Base-by-base conservation (phyloP, 2,797 vertebrate genomes). In the Sciaenops ocellatus region DNA sequence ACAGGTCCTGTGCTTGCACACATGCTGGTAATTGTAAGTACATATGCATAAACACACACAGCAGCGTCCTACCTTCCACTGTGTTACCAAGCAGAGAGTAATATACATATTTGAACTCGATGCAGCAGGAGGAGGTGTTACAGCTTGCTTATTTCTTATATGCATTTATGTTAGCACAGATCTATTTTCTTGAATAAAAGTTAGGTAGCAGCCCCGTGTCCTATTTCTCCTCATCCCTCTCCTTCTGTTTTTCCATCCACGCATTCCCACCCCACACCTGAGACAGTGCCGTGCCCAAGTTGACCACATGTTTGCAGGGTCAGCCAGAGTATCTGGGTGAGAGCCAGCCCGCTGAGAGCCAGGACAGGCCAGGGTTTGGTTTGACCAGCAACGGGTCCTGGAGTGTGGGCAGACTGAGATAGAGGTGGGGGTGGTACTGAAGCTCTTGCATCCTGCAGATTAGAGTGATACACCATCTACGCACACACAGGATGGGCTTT, bases 281-380 rank as follows among this genome's bases (percentile, higher is more conserved):
- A 63, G 66, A 80, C 71, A 74, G 69, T 73, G 82, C 57, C 50
- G 20, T 89, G 87, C 88, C 90, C 87, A 80, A 72, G 67, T 90
- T 89, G 79, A 87, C 90, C 91, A 92, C 92, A 91, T 90, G 90
- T 94, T 91, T 69, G 63, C 66, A 81, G 89, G 92, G 90, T 93
- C 90, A 93, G 91, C 91, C 90, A 93, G 91, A 89, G 92, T 93
- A 82, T 87, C 87, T 93, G 91, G 92, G 88, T 85, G 83, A 83
- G 84, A 73, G 89, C 91, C 92, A 93, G 81, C 90, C 87, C 16
- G 71, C 83, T 80, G 88, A 76, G 89, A 80, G 86, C 84, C 57
- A 62, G 80, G 79, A 78, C 84, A 84, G 69, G 69, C 78, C 73
- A 46, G 84, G 69, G 74, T 88, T 82, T 78, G 79, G 76, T 89